Evolutionary conservation across 1,140 invertebrate species (phyloP).

Genomic region (Pogonus chalceus): DNA sequence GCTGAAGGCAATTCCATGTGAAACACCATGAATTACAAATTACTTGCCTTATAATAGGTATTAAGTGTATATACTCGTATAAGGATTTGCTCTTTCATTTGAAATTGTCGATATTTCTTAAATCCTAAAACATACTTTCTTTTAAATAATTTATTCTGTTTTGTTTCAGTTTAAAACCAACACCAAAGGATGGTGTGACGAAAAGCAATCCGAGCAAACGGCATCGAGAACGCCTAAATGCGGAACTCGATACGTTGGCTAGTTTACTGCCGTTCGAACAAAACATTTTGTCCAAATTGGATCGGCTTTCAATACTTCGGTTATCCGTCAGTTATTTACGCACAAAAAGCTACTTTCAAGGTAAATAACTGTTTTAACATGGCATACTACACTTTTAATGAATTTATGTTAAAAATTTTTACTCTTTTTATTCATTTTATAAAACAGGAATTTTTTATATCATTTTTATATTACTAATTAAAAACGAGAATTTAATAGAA

Average conservation of each 20-base stretch:
- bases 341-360: conserved; percentile 99
- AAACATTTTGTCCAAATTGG: conserved; percentile 95
- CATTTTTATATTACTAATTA: too few relatives aligned
- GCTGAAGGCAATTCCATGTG: too few relatives aligned
- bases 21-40: too few relatives aligned
- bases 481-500: too few relatives aligned
- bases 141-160: conserved; percentile 23
- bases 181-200: conserved; percentile 91
- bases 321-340: conserved; percentile 95
- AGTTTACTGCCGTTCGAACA: conserved; percentile 96
- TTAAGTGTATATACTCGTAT: too few relatives aligned
- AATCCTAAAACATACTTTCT: neutral
- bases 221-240: conserved; percentile 93
- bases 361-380: conserved; percentile 53
- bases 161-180: conserved; percentile 80
- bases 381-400: too few relatives aligned
- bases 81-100: too few relatives aligned
- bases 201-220: conserved; percentile 98
- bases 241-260: conserved; percentile 95
- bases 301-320: conserved; percentile 93
- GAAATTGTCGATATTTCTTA: conserved; percentile 27
- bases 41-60: too few relatives aligned
- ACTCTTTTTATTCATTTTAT: too few relatives aligned
- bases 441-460: too few relatives aligned
- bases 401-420: too few relatives aligned